Percentiles rank a stretch among this genome's conserved stretches.
phyloP scores from a whole-genome alignment of 2,888 invertebrate genomes.

The Drosophila parthenogenetica region DNA sequence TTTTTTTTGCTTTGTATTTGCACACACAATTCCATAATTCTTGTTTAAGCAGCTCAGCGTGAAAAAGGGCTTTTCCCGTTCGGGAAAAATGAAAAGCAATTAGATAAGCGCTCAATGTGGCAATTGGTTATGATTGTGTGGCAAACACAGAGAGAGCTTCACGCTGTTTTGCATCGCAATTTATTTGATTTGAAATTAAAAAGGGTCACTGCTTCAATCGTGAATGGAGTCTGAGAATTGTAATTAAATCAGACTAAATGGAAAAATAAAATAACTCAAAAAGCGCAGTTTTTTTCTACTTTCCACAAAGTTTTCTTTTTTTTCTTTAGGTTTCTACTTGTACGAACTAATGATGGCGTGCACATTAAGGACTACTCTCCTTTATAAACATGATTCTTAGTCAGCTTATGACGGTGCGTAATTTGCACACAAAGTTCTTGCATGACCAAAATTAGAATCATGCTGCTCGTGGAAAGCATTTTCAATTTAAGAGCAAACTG shows the following conservation, averaged over 20 bases:
- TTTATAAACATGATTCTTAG: constrained; percentile 15
- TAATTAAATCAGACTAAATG: constrained; percentile 6
- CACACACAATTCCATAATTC: constrained; percentile 64
- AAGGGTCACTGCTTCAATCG: not conserved
- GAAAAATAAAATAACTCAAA: not conserved
- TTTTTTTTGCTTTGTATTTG: constrained; percentile 21
- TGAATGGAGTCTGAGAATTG: not conserved
- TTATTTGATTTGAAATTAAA: constrained; percentile 13
- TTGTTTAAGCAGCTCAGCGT: constrained; percentile 57
- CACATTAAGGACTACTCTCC: not conserved
- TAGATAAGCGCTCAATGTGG: constrained; percentile 69
- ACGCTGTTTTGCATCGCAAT: constrained; percentile 30
- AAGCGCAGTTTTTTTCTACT: not conserved
- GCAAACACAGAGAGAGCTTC: constrained; percentile 8
- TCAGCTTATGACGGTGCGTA: constrained; percentile 14
- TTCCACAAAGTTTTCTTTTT: not conserved
- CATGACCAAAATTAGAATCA: constrained; percentile 54
- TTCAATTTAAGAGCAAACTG: constrained; percentile 56
- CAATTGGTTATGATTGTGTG: constrained; percentile 58
- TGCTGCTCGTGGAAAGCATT: constrained; percentile 25
- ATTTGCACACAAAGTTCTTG: constrained; percentile 20
- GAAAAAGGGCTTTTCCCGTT: constrained; percentile 63
- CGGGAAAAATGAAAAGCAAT: constrained; percentile 66
- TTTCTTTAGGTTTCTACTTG: not conserved
- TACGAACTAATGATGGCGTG: not conserved